phyloP scores from a whole-genome alignment of 2,113 vertebrate genomes.

The human (Homo sapiens) region GRCh38 chr12:48302001-48302500 shows the following conservation, averaged over 20 bases:
- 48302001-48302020: not conserved
- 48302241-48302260: not conserved
- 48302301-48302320: not conserved
- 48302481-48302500: not conserved
- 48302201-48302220: not conserved
- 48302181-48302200: not conserved
- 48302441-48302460: not conserved
- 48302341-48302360: not conserved
- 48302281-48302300: not conserved
- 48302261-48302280: not conserved
- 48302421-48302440: not conserved
- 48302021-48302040: not conserved
- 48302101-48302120: not conserved
- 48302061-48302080: not conserved
- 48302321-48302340: not conserved
- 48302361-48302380: not conserved
- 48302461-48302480: not conserved
- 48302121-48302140: not conserved
- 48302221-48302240: not conserved
- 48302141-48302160: not conserved
- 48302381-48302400: not conserved
- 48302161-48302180: not conserved
- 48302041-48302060: not conserved
- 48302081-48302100: not conserved
- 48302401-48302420: no score